Base-by-base conservation (phyloP, 2,797 vertebrate species). In the Sebastes trivittatus region DNA sequence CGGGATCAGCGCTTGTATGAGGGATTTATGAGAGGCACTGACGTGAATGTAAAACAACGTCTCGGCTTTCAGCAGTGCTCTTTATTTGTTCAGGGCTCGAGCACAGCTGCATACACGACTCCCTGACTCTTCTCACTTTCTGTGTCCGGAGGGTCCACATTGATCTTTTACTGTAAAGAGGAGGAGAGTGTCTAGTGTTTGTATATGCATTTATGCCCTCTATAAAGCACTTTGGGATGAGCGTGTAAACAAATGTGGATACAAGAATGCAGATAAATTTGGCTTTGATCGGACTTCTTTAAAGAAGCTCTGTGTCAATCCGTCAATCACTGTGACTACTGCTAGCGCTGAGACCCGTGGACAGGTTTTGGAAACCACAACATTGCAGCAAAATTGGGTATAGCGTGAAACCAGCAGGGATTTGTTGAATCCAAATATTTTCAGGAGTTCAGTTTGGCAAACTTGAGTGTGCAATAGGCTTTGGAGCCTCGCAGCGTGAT, bases 381-480 rank as follows among this genome's bases (percentile, higher is more conserved):
- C 7, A 29, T 64, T 70, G 62, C 65, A 75, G 69, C 52, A 49
- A 77, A 92, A 58, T 25, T 56, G 66, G 27, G 55, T 67, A 55
- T 63, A 72, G 70, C 25, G 2, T 83, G 56, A 81, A 72, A 64
- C 72, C 84, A 80, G 52, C 61, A 10, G 86, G 82, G 83, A 77
- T 83, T 79, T 82, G 72, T 77, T 72, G 56, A 85, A 81, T 89
- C 81, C 77, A 87, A 87, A 90, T 78, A 88, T 85, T 80, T 88
- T 79, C 42, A 73, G 64, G 58, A 87, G 75, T 85, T 90, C 59
- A 67, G 55, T 77, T 87, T 78, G 62, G 74, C 67, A 85, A 80
- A 83, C 32, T 38, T 11, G 13, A 75, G 72, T 63, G 52, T 86
- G 82, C 8, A 0, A 52, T 72, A 83, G 76, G 80, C 65, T 87